These are phyloP conservation scores for Thera britannica DNA, from an alignment of 2,888 invertebrate genomes.

Conservation along the genomic window DNA sequence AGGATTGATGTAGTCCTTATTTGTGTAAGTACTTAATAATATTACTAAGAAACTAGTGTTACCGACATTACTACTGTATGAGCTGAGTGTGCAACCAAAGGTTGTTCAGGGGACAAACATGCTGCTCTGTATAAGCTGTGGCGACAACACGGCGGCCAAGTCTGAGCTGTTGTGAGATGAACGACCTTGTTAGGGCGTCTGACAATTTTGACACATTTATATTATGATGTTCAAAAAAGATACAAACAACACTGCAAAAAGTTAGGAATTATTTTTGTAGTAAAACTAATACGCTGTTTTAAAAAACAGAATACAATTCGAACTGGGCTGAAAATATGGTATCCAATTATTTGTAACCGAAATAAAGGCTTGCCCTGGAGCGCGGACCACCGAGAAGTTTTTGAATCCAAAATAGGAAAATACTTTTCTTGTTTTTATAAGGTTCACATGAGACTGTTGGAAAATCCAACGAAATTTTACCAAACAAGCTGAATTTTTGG, in stretches of 20 bases:
- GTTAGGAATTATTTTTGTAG: neutral
- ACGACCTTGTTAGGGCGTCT: slow-evolving; percentile 9
- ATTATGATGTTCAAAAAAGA: neutral
- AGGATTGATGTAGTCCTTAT: too few relatives aligned
- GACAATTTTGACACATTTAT: slow-evolving; percentile 6
- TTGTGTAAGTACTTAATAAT: too few relatives aligned
- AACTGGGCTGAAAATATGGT: neutral
- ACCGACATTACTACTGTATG: too few relatives aligned
- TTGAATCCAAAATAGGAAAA: neutral
- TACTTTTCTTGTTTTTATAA: neutral
- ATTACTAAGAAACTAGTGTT: too few relatives aligned
- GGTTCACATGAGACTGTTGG: neutral
- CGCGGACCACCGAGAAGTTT: too few relatives aligned
- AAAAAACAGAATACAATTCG: neutral
- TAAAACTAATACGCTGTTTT: too few relatives aligned
- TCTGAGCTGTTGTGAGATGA: slow-evolving; percentile 18
- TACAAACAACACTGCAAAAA: neutral
- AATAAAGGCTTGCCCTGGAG: too few relatives aligned
- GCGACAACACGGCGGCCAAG: slow-evolving; percentile 4
- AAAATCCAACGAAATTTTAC: neutral
- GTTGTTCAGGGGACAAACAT: too few relatives aligned
- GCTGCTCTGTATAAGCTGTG: slow-evolving; percentile 4
- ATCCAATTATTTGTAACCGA: too few relatives aligned
- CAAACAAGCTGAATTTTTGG: neutral
- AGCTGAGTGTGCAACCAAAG: too few relatives aligned